Percentiles rank a stretch among this genome's conserved stretches.
phyloP scores from a whole-genome alignment of 2,113 vertebrate species.

The Micromys minutus region DNA sequence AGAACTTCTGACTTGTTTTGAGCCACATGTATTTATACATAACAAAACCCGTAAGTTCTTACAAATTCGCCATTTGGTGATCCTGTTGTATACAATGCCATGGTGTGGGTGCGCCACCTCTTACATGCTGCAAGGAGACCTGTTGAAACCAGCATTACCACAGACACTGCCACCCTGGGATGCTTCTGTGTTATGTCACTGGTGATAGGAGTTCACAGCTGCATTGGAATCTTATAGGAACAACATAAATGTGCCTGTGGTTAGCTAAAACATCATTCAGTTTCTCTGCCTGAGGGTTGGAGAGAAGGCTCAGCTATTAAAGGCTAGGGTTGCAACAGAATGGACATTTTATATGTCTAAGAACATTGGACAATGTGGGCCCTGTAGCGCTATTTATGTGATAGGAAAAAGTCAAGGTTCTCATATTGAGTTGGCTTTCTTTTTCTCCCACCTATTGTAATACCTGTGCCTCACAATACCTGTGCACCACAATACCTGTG shows the following conservation, averaged over 20 bases:
- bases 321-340: not conserved
- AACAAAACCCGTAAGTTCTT: not conserved
- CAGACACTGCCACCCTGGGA: too few species aligned
- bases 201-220: not conserved
- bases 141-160: not conserved
- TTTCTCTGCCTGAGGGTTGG: not conserved
- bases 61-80: not conserved
- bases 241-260: not conserved
- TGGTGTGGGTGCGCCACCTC: too few species aligned
- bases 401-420: not conserved
- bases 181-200: not conserved
- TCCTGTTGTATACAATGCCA: not conserved
- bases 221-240: too few species aligned
- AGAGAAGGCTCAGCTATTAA: not conserved
- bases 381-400: not conserved
- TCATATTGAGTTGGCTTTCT: not conserved
- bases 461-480: too few species aligned
- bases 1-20: constrained; percentile 21
- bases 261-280: not conserved
- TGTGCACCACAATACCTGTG: too few species aligned
- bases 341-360: not conserved
- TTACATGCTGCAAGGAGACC: not conserved
- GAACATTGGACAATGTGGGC: not conserved
- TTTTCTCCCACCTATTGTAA: not conserved
- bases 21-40: not conserved